Percentiles rank a stretch among this genome's conserved stretches.
Evolutionary conservation across 2,113 vertebrate genomes (phyloP).

Genomic region (Leiothrix lutea): DNA sequence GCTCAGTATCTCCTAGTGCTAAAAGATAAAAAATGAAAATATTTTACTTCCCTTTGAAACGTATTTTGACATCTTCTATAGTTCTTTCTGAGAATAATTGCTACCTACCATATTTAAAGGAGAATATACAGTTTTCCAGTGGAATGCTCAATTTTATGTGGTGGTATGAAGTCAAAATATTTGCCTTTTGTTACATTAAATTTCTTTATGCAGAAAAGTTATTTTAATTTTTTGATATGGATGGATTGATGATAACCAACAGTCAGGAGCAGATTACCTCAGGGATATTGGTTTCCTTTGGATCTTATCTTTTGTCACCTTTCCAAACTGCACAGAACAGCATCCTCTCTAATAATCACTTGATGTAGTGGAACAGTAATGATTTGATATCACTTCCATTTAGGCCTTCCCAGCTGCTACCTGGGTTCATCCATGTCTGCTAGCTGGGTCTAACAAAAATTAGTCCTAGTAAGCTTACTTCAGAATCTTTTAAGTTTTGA

Average conservation of each 20-base stretch:
- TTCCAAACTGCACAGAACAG: not conserved
- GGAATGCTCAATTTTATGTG: not conserved
- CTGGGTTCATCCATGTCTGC: not conserved
- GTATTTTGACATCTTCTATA: not conserved
- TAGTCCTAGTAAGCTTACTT: not conserved
- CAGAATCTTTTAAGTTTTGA: not conserved
- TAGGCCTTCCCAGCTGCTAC: not conserved
- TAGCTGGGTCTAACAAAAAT: not conserved
- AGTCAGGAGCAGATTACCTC: not conserved
- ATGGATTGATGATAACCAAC: not conserved
- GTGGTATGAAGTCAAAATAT: not conserved
- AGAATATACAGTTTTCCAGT: not conserved
- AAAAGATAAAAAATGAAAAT: not conserved
- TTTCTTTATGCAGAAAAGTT: not conserved
- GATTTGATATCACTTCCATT: not conserved
- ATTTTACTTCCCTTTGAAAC: not conserved
- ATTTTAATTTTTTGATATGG: not conserved
- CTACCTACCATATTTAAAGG: not conserved
- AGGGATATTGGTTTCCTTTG: not conserved
- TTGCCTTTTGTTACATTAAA: not conserved
- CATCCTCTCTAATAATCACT: not conserved
- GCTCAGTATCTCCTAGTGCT: not conserved
- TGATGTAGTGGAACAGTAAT: not conserved
- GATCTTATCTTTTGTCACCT: not conserved
- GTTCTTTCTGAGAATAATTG: not conserved